Conservation (phyloP, 2,113 vertebrate genomes). For the Phycodurus eques region DNA sequence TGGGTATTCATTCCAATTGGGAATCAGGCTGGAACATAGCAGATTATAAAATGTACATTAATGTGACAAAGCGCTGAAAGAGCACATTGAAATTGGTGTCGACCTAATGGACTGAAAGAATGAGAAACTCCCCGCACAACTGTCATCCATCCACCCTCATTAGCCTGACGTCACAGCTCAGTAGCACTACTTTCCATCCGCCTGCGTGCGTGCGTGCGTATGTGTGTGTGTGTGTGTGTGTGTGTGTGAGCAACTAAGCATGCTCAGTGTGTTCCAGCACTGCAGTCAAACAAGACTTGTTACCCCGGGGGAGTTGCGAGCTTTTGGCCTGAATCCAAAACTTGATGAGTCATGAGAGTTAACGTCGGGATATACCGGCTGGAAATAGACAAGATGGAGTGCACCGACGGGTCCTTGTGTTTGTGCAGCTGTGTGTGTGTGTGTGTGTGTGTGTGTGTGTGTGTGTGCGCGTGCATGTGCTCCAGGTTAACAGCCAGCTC, state of each 20-base stretch:
- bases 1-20: no score
- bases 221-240: no score
- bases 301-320: not conserved
- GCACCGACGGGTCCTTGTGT: not conserved
- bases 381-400: not conserved
- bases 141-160: no score
- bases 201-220: no score
- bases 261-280: not conserved
- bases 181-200: no score
- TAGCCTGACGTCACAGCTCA: no score
- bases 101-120: no score
- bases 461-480: not conserved
- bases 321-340: not conserved
- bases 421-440: conserved; percentile 1
- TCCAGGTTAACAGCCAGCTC: not conserved
- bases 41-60: no score
- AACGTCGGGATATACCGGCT: not conserved
- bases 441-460: not conserved
- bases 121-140: no score
- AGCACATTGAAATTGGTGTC: no score
- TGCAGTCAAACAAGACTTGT: not conserved
- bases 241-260: not conserved
- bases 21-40: no score
- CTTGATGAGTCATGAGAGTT: not conserved
- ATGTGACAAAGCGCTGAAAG: no score